Evolutionary conservation across 2,113 vertebrate species (phyloP).

Genomic region (Hippocampus zosterae): DNA sequence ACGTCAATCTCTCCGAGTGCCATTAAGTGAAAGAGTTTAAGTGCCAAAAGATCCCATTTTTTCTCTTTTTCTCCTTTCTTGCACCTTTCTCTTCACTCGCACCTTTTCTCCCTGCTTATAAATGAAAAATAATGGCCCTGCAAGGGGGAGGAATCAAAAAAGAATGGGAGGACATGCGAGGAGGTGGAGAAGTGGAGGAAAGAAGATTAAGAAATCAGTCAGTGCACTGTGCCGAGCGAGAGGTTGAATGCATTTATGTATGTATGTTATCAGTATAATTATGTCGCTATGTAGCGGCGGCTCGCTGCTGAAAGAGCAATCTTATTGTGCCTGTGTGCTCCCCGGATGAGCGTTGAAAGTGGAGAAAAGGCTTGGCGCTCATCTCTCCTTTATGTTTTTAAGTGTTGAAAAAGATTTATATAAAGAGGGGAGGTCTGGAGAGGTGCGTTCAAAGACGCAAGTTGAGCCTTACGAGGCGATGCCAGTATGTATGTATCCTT

Average conservation of each 20-base stretch:
- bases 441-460: constrained; percentile 18
- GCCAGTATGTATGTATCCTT: constrained; percentile 20
- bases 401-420: constrained; percentile 52
- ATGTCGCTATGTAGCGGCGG: constrained; percentile 59
- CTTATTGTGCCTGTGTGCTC: constrained; percentile 68
- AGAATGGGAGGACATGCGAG: constrained; percentile 59
- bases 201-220: constrained; percentile 72
- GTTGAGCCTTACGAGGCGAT: constrained; percentile 22
- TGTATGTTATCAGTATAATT: constrained; percentile 74
- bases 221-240: constrained; percentile 54
- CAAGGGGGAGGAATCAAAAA: constrained; percentile 66
- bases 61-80: constrained; percentile 41
- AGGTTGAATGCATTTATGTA: constrained; percentile 71
- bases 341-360: constrained; percentile 51
- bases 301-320: constrained; percentile 69
- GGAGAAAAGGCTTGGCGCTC: constrained; percentile 36
- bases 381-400: constrained; percentile 53
- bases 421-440: constrained; percentile 30
- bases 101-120: constrained; percentile 63
- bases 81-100: constrained; percentile 18
- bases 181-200: constrained; percentile 51
- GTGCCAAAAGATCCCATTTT: constrained; percentile 71
- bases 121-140: constrained; percentile 77
- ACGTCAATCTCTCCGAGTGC: constrained; percentile 82
- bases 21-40: constrained; percentile 86